A percentile compares a stretch with the other conserved stretches of the same genome.
phyloP scores from a whole-genome alignment of 2,888 invertebrate species.

The Neoaliturus tenellus region DNA sequence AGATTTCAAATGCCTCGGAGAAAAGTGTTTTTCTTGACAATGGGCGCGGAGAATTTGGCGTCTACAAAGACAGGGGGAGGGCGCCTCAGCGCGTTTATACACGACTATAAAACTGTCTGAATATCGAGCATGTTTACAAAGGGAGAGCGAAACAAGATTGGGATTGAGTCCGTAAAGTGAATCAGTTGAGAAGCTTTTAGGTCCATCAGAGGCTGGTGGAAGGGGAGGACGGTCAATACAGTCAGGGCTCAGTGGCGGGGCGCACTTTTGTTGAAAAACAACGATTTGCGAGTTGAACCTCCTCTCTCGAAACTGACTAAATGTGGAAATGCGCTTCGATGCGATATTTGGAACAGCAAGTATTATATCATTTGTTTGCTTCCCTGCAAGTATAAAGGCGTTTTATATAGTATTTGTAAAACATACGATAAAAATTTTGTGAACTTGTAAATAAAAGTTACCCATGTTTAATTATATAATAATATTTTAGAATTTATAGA shows the following conservation, averaged over 20 bases:
- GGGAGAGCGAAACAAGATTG: slow-evolving; percentile 43
- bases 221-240: slow-evolving; percentile 52
- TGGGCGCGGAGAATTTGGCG: slow-evolving; percentile 37
- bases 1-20: slow-evolving; percentile 22
- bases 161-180: slow-evolving; percentile 53
- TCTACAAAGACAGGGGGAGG: slow-evolving; percentile 12
- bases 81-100: neutral
- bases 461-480: too few species aligned
- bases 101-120: slow-evolving; percentile 32
- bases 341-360: too few species aligned
- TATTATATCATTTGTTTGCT: too few species aligned
- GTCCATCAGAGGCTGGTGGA: slow-evolving; percentile 45
- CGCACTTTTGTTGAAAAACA: slow-evolving; percentile 9
- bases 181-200: slow-evolving; percentile 57
- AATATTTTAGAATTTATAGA: too few species aligned
- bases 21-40: slow-evolving; percentile 39
- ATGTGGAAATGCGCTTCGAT: too few species aligned
- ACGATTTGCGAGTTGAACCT: neutral
- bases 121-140: slow-evolving; percentile 47
- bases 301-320: neutral
- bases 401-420: neutral
- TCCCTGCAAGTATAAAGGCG: too few species aligned
- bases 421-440: too few species aligned
- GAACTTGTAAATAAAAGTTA: too few species aligned
- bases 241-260: neutral